Conservation (phyloP, 2,888 invertebrate species). For the Mellilla xanthometata region DNA sequence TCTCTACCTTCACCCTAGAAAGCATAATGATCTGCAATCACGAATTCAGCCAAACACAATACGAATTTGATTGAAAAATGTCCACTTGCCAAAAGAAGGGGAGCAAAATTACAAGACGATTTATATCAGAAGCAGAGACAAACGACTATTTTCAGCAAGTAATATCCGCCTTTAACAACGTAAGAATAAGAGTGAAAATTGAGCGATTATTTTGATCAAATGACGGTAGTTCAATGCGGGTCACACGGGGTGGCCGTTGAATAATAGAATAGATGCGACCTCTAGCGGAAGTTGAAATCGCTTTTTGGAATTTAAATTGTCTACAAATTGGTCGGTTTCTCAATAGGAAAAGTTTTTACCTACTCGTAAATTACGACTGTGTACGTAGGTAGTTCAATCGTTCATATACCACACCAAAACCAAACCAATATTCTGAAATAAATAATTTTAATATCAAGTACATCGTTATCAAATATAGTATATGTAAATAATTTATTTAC, state of each 20-base stretch:
- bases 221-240: constrained; percentile 16
- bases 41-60: constrained; percentile 36
- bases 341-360: too few species aligned
- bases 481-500: too few species aligned
- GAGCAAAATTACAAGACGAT: constrained; percentile 35
- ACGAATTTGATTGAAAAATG: constrained; percentile 72
- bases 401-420: too few species aligned
- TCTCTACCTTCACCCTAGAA: constrained; percentile 1
- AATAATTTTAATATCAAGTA: too few species aligned
- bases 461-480: too few species aligned
- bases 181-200: not conserved
- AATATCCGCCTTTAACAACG: not conserved
- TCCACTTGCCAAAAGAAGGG: constrained; percentile 56
- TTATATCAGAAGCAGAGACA: constrained; percentile 17
- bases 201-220: not conserved
- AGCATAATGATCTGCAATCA: constrained; percentile 38
- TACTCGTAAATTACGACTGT: too few species aligned
- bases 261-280: constrained; percentile 12
- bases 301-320: constrained; percentile 3
- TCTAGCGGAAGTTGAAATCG: constrained; percentile 5
- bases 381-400: too few species aligned
- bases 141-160: constrained; percentile 2
- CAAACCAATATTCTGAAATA: too few species aligned
- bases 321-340: not conserved
- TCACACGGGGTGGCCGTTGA: constrained; percentile 14